These are phyloP conservation scores for Xiphorhynchus elegans DNA, from an alignment of 2,113 vertebrate genomes.

Conservation along the genomic window DNA sequence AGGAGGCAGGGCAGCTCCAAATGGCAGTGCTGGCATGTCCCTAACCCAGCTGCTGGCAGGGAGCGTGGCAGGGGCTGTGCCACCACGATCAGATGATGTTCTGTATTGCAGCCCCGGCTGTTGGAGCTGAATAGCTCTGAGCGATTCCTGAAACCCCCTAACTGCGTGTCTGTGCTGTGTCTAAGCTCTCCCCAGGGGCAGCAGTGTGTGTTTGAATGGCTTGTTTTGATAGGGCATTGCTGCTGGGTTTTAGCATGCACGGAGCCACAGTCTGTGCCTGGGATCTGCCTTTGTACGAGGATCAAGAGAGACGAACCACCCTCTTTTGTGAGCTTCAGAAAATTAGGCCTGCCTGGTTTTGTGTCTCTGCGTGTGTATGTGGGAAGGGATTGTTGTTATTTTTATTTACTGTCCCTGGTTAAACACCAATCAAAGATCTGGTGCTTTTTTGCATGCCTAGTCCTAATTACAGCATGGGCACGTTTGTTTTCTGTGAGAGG, in stretches of 20 bases:
- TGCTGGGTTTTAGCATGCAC: conserved; percentile 21
- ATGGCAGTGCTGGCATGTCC: background rate
- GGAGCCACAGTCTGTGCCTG: background rate
- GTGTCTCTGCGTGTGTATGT: background rate
- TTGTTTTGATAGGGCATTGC: conserved; percentile 21
- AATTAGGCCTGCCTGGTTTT: background rate
- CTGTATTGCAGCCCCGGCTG: background rate
- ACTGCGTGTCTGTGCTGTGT: background rate
- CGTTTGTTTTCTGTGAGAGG: conserved; percentile 10
- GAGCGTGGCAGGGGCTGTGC: background rate
- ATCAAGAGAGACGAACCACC: conserved; percentile 14
- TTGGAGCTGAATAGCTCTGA: background rate
- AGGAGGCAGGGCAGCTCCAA: background rate
- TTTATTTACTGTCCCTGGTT: conserved; percentile 39
- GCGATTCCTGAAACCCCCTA: background rate
- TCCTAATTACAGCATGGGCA: conserved; percentile 38
- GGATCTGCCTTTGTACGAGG: conserved; percentile 21
- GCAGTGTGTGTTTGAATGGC: conserved; percentile 3
- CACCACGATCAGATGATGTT: background rate
- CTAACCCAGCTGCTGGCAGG: background rate
- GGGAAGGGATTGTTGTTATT: conserved; percentile 18
- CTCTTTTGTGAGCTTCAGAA: background rate
- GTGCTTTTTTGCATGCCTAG: background rate
- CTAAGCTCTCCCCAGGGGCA: conserved; percentile 41
- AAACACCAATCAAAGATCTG: conserved; percentile 21